Evolutionary conservation across 2,888 invertebrate genomes (phyloP), one percentile per base, ranked within the genome.

Genomic region (Leptinotarsa peninsularis): DNA sequence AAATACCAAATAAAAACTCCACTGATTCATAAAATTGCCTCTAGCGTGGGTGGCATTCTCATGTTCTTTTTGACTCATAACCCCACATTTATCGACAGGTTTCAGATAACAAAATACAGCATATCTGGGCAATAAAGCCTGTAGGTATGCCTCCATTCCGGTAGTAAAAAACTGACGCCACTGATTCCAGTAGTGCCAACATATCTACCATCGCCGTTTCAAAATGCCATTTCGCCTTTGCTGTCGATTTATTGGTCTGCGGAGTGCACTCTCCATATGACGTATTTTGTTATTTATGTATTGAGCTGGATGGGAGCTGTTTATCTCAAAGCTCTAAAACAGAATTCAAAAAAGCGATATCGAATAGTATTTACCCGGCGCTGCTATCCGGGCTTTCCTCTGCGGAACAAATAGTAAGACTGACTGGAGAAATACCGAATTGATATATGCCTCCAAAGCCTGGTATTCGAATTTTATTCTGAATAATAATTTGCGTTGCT

Each of bases 211-310:
- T 60, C 72, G 66, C 67, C 72, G 68, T 72, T 76, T 74, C 73
- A 76, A 76, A 76, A 58, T 60, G 74, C 69, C 68, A 63, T 67
- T 60, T 60, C 56, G 76, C 71, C 74, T 72, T 76, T 66, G 49
- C 68, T 72, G 69, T 78, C 79, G 54, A 68, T 82, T 82, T 82
- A 82, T 82, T 58, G 73, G 82, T 81, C 82, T 81, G 81, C 76
- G 72, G 79, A 76, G 76, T 78, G 78, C 79, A 74, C 72, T 74
- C 58, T 60, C 71, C 68, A 69, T 68, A 70, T 74, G 76, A 72
- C 74, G 63, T 66, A 72, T 76, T 71, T 72, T 58, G 76, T 72
- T 74, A 76, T 76, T 74, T 76, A 76, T 76, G 50, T 58, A 52
- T 49, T 49, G 60, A 33, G 23, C 63, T 66, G 23, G 33, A 23